Evolutionary conservation across 2,113 vertebrate genomes (phyloP).

Genomic region (Girardinichthys multiradiatus): DNA sequence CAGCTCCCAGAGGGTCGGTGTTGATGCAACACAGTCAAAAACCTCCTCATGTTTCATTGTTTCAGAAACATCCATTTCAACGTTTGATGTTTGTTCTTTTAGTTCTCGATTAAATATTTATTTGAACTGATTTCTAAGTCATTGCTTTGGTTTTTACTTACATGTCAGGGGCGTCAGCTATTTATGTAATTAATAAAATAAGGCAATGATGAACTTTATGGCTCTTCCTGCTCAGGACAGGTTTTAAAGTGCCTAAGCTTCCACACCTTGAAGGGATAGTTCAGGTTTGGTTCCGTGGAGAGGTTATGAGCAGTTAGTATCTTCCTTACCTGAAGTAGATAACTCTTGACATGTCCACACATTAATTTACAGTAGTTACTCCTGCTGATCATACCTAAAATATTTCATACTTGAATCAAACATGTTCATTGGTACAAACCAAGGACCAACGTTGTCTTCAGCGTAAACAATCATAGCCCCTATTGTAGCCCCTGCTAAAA

Average conservation of each 20-base stretch:
- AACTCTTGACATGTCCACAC: neutral
- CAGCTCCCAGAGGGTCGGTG: neutral
- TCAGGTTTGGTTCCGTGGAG: neutral
- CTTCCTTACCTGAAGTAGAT: neutral
- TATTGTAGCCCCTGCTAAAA: too few species aligned
- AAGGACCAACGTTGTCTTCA: too few species aligned
- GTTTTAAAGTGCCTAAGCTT: conserved; percentile 4
- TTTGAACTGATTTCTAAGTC: neutral
- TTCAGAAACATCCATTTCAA: neutral
- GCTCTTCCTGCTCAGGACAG: neutral
- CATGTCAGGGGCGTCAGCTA: too few species aligned
- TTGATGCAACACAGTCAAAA: conserved; percentile 1
- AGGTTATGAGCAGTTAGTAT: neutral
- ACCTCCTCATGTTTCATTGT: neutral
- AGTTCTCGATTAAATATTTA: neutral
- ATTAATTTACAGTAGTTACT: too few species aligned
- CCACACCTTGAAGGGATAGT: neutral
- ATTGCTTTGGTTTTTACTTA: neutral
- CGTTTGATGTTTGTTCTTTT: neutral
- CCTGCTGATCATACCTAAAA: too few species aligned
- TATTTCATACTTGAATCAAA: too few species aligned
- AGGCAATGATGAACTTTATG: conserved; percentile 30
- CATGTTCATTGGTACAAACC: too few species aligned
- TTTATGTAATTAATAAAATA: conserved; percentile 4
- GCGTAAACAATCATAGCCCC: too few species aligned